Evolutionary conservation across 2,888 invertebrate species (phyloP).

Genomic region (Ochropleura leucogaster): DNA sequence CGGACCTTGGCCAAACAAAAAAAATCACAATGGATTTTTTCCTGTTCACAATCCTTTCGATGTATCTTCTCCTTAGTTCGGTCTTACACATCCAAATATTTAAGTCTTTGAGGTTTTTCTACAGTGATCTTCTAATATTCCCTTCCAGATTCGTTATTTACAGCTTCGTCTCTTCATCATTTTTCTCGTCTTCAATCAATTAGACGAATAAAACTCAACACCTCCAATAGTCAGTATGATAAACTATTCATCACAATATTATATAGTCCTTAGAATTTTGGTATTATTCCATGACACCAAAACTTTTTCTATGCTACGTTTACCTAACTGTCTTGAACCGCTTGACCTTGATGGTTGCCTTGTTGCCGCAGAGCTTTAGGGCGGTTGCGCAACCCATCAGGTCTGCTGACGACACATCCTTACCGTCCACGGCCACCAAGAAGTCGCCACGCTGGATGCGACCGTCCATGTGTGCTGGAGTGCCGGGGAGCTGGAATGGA

Average conservation of each 20-base stretch:
- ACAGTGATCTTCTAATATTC: conserved; percentile 22
- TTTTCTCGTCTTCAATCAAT: conserved; percentile 5
- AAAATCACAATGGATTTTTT: conserved; percentile 21
- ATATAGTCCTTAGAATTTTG: conserved; percentile 32
- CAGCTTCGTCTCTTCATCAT: not conserved
- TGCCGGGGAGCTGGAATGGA: conserved; percentile 94
- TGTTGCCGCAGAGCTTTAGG: conserved; percentile 96
- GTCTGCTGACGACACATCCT: conserved; percentile 93
- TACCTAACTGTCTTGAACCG: conserved; percentile 94
- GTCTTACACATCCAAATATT: not conserved
- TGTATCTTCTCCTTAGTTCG: conserved; percentile 11
- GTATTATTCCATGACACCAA: conserved; percentile 57
- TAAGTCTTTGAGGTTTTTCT: not conserved
- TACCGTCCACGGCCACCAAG: conserved; percentile 96
- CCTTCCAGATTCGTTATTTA: conserved; percentile 35
- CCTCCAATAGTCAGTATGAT: conserved; percentile 30
- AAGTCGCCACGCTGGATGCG: conserved; percentile 98
- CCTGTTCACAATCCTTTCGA: conserved; percentile 14
- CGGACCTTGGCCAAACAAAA: not conserved
- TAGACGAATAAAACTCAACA: conserved; percentile 32
- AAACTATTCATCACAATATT: conserved; percentile 41
- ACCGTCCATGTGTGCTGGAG: conserved; percentile 96
- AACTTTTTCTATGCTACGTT: conserved; percentile 35
- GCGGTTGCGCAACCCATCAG: conserved; percentile 97
- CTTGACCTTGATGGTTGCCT: conserved; percentile 95